These are phyloP conservation scores for Camponotus fellah DNA, from an alignment of 2,888 invertebrate genomes.

Conservation along the genomic window DNA sequence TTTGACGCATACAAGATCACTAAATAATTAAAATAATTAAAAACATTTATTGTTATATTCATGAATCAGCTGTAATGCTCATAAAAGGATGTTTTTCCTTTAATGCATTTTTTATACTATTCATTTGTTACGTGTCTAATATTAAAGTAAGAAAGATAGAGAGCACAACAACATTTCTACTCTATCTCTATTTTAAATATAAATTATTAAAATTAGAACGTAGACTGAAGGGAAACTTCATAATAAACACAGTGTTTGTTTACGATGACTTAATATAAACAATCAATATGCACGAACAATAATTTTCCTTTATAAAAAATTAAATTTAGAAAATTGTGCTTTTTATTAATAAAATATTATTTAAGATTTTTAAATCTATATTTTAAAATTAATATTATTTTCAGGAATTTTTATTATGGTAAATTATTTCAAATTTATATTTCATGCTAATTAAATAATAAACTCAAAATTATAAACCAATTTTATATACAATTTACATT, in stretches of 20 bases:
- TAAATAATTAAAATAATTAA: background rate
- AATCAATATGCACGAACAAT: background rate
- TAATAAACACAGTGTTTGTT: background rate
- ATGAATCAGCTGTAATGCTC: background rate
- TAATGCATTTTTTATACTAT: background rate
- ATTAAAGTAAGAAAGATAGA: background rate
- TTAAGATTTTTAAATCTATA: background rate
- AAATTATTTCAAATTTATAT: background rate
- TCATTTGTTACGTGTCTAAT: background rate
- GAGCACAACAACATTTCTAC: background rate
- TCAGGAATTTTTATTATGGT: background rate
- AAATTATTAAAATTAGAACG: background rate
- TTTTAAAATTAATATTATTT: background rate
- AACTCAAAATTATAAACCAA: background rate
- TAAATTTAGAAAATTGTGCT: background rate
- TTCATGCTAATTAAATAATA: background rate
- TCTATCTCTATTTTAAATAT: background rate
- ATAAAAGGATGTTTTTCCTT: background rate
- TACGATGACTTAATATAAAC: background rate
- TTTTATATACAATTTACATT: background rate
- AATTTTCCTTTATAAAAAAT: background rate
- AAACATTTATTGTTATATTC: background rate
- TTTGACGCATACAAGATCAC: background rate
- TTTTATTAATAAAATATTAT: background rate
- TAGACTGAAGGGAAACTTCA: background rate